Conservation (phyloP, 2,797 vertebrate species). For the Phaenicophaeus curvirostris region DNA sequence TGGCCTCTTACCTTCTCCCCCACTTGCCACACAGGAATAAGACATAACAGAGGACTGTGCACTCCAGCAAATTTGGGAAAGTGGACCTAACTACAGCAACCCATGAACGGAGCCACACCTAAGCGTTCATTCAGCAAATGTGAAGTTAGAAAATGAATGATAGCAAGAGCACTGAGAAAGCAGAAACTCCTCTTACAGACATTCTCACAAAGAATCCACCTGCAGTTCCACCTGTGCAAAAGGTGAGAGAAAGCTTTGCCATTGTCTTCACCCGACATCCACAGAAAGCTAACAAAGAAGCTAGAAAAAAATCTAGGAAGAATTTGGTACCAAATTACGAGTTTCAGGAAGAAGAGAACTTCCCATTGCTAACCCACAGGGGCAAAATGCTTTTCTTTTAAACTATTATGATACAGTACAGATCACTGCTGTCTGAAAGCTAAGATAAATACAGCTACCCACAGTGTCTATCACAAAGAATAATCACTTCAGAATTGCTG, state of each 20-base stretch:
- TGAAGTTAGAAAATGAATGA: not conserved
- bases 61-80: not conserved
- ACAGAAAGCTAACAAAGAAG: not conserved
- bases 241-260: not conserved
- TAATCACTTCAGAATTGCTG: constrained; percentile 46
- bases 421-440: constrained; percentile 26
- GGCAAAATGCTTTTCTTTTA: constrained; percentile 10
- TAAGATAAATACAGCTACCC: constrained; percentile 39
- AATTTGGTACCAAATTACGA: not conserved
- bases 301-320: not conserved
- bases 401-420: not conserved
- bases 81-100: not conserved
- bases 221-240: not conserved
- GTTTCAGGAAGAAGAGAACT: not conserved
- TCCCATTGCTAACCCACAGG: not conserved
- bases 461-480: constrained; percentile 48
- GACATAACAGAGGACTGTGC: no score
- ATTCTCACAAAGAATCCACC: not conserved
- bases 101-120: not conserved
- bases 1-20: not conserved
- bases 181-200: not conserved
- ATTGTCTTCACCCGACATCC: not conserved
- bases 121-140: not conserved
- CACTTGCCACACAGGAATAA: not conserved
- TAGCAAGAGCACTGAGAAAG: not conserved